Evolutionary conservation across 2,797 vertebrate species (phyloP), one percentile per base, ranked within the genome.

Genomic region (Psittacula derbiana): DNA sequence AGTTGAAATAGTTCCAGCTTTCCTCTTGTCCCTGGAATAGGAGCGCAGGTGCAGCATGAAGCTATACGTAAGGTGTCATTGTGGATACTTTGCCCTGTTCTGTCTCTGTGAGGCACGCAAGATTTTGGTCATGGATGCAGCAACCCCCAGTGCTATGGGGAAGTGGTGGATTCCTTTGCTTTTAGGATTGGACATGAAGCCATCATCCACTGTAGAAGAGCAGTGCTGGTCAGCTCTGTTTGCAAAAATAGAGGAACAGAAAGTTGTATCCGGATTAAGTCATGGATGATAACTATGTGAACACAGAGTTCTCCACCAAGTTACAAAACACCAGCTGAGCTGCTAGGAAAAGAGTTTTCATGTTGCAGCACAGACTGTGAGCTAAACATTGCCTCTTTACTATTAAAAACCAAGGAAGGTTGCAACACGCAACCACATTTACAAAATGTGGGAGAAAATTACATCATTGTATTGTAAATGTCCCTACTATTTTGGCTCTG

Each of bases 221-320:
- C 72, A 47, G 75, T 9, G 50, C 80, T 86, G 83, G 47, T 61
- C 81, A 89, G 24, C 47, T 36, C 40, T 74, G 12, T 24, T 64
- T 11, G 12, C 71, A 76, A 28, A 96, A 95, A 76, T 28, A 75
- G 94, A 90, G 95, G 97, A 97, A 97, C 92, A 61, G 89, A 91
- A 93, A 94, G 28, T 14, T 20, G 58, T 70, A 18, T n/a, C 21
- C 1, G 0, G 40, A 17, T 90, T 86, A 96, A 90, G 86, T 91
- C 95, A 95, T 31, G 55, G 23, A 15, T 66, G 66, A 65, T 25
- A 90, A 60, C 40, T 72, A 7, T 70, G 73, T 47, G 93, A 72
- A 93, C 90, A 95, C 44, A 27, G 50, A 96, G 71, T 87, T 90
- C 86, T 67, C 49, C 72, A 24, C 7, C 1, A 14, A 28, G 76